Percentiles rank a stretch among this genome's conserved stretches.
phyloP scores from a whole-genome alignment of 1,140 invertebrate genomes.

The Maconellicoccus hirsutus region DNA sequence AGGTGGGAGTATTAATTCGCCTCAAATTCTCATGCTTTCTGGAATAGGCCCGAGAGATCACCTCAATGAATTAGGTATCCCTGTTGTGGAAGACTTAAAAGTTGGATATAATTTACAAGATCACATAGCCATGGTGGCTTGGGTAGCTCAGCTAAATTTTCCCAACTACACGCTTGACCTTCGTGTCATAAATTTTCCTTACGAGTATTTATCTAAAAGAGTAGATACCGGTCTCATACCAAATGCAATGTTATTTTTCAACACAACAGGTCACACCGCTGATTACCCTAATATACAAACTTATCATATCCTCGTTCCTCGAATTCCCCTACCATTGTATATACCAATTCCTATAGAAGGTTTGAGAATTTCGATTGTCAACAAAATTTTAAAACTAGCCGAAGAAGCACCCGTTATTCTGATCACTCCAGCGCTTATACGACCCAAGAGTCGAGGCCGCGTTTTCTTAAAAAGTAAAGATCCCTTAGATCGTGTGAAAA shows the following conservation, averaged over 20 bases:
- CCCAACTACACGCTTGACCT: no score
- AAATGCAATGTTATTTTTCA: background rate
- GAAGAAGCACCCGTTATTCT: background rate
- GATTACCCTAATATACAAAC: background rate
- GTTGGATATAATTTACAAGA: slow-evolving; percentile 69
- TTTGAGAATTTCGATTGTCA: no score
- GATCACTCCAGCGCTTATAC: slow-evolving; percentile 41
- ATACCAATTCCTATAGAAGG: background rate
- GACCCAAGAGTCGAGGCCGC: slow-evolving; percentile 39
- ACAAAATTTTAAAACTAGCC: background rate
- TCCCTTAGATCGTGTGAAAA: slow-evolving; percentile 48
- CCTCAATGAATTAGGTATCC: slow-evolving; percentile 36
- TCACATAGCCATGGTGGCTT: slow-evolving; percentile 53
- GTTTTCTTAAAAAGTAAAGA: slow-evolving; percentile 39
- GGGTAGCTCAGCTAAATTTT: no score
- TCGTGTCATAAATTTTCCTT: background rate
- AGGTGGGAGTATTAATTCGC: slow-evolving; percentile 32
- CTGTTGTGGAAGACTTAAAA: slow-evolving; percentile 53
- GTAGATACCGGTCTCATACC: background rate
- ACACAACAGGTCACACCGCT: background rate
- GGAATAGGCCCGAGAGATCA: slow-evolving; percentile 37
- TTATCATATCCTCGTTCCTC: background rate
- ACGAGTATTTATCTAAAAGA: background rate
- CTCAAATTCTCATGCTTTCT: slow-evolving; percentile 37
- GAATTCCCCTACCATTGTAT: background rate